Evolutionary conservation across 2,113 vertebrate genomes (phyloP).

Genomic region (Microcebus ravelobensis): DNA sequence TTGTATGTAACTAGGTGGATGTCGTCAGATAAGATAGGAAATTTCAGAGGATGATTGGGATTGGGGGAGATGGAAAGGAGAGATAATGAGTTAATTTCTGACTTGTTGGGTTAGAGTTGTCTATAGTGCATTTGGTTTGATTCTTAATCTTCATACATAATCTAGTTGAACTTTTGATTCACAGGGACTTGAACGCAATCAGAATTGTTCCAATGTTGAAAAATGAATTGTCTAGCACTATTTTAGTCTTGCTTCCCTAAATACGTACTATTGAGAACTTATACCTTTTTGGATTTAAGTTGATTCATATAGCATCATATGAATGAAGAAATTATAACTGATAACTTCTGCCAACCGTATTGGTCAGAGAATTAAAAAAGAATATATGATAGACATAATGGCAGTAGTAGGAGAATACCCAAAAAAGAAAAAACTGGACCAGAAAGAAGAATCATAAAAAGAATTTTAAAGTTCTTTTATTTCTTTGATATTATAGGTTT

Average conservation of each 20-base stretch:
- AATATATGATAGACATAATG: not conserved
- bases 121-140: not conserved
- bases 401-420: not conserved
- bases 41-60: not conserved
- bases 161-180: not conserved
- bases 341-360: not conserved
- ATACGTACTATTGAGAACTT: not conserved
- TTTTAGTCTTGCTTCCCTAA: not conserved
- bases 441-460: not conserved
- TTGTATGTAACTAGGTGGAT: not conserved
- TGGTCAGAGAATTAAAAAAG: constrained; percentile 18
- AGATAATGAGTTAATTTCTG: not conserved
- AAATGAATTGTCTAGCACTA: not conserved
- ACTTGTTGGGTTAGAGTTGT: not conserved
- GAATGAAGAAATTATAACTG: not conserved
- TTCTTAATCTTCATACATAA: not conserved
- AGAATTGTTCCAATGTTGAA: not conserved
- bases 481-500: not conserved
- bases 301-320: not conserved
- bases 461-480: not conserved
- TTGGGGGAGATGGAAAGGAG: not conserved
- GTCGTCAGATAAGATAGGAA: not conserved
- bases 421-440: not conserved
- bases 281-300: not conserved
- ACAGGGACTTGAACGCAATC: not conserved